phyloP scores from a whole-genome alignment of 2,888 invertebrate species.

The Meteorus colon region DNA sequence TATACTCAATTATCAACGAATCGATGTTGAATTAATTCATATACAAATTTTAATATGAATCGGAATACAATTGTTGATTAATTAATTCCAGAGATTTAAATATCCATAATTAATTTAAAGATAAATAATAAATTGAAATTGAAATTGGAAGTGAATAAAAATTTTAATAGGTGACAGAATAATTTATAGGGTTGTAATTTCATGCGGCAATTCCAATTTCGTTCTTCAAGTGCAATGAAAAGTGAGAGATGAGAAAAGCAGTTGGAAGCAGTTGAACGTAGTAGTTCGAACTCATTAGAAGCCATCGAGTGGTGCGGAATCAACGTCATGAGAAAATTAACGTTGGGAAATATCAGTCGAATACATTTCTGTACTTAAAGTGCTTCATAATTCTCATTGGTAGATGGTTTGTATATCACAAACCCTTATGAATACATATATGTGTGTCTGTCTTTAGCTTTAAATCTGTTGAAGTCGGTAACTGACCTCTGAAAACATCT shows the following conservation, averaged over 20 bases:
- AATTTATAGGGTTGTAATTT: background rate
- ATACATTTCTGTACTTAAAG: constrained; percentile 16
- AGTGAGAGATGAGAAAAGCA: background rate
- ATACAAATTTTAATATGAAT: background rate
- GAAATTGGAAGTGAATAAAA: background rate
- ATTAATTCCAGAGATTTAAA: background rate
- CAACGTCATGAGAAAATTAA: background rate
- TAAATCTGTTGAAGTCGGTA: background rate
- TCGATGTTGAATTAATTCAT: background rate
- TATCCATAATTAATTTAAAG: background rate
- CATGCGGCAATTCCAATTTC: background rate
- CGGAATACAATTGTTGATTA: background rate
- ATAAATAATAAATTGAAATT: background rate
- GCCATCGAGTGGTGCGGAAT: constrained; percentile 1
- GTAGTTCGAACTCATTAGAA: constrained; percentile 20
- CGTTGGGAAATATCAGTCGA: background rate
- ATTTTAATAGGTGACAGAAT: background rate
- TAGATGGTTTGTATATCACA: constrained; percentile 30
- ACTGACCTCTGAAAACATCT: background rate
- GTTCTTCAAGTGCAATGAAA: background rate
- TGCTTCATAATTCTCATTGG: constrained; percentile 47
- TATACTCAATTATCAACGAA: constrained; percentile 5
- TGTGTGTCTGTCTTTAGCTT: background rate
- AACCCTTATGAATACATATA: constrained; percentile 18
- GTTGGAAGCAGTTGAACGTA: background rate